These are phyloP conservation scores for Rhagologus leucostigma DNA, from an alignment of 2,113 vertebrate genomes.

Conservation along the genomic window DNA sequence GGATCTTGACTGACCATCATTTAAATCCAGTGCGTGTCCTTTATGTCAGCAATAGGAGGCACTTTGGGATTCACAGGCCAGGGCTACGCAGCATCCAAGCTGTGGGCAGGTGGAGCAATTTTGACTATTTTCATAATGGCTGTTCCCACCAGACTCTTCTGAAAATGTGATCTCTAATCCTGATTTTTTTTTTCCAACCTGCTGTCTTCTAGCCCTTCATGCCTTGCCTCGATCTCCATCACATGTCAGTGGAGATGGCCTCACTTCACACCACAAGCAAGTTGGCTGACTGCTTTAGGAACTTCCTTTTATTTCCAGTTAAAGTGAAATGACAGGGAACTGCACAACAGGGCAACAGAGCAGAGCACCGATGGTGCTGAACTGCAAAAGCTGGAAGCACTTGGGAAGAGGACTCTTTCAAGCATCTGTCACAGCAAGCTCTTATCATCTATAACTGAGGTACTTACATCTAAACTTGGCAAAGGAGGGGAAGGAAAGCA, in stretches of 20 bases:
- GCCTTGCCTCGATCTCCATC: neutral
- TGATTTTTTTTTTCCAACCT: neutral
- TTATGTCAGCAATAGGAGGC: neutral
- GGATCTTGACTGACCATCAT: neutral
- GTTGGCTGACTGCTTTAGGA: rapidly evolving
- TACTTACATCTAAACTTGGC: neutral
- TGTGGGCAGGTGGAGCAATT: rapidly evolving
- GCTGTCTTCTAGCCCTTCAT: neutral
- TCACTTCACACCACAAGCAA: neutral
- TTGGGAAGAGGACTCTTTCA: neutral
- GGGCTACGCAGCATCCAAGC: neutral
- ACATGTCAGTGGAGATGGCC: neutral
- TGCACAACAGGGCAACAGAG: neutral
- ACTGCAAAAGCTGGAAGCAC: neutral
- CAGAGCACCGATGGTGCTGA: neutral
- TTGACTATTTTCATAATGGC: neutral
- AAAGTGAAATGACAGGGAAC: neutral
- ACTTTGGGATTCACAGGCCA: neutral
- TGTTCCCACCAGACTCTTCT: neutral
- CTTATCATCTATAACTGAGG: rapidly evolving
- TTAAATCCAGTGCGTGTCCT: neutral
- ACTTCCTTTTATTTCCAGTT: neutral
- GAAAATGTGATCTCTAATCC: neutral
- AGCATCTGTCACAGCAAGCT: neutral
- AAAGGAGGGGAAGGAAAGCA: neutral